Conservation (phyloP, 2,888 invertebrate species). For the Hypsopygia costalis region DNA sequence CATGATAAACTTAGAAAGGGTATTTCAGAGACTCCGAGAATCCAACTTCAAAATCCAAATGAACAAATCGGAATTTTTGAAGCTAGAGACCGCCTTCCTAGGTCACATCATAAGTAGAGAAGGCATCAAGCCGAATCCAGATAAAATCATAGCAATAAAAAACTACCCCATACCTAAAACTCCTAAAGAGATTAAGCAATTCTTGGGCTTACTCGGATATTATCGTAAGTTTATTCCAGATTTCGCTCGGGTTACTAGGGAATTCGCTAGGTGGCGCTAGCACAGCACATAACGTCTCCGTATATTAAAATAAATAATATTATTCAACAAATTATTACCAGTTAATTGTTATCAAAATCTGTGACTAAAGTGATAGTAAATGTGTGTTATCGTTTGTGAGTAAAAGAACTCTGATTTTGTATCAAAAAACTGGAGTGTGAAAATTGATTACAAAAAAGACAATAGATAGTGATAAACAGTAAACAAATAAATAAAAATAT, state of each 20-base stretch:
- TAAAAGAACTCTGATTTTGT: no score
- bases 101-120: conserved; percentile 13
- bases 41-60: conserved; percentile 22
- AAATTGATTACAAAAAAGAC: no score
- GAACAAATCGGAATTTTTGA: conserved; percentile 22
- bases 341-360: no score
- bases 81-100: conserved; percentile 16
- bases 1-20: conserved; percentile 14
- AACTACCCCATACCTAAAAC: conserved; percentile 1
- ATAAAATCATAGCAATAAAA: conserved; percentile 7
- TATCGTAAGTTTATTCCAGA: conserved; percentile 16
- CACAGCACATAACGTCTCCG: no score
- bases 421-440: no score
- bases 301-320: no score
- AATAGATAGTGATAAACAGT: no score
- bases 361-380: no score
- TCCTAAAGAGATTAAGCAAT: conserved; percentile 2
- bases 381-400: no score
- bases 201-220: conserved; percentile 8
- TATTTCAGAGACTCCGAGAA: conserved; percentile 18
- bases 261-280: no score
- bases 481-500: no score
- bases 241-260: conserved; percentile 13
- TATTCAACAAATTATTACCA: no score
- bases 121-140: conserved; percentile 17